Evolutionary conservation across 2,888 invertebrate genomes (phyloP), one percentile per base, ranked within the genome.

Genomic region (Watsonalla binaria): DNA sequence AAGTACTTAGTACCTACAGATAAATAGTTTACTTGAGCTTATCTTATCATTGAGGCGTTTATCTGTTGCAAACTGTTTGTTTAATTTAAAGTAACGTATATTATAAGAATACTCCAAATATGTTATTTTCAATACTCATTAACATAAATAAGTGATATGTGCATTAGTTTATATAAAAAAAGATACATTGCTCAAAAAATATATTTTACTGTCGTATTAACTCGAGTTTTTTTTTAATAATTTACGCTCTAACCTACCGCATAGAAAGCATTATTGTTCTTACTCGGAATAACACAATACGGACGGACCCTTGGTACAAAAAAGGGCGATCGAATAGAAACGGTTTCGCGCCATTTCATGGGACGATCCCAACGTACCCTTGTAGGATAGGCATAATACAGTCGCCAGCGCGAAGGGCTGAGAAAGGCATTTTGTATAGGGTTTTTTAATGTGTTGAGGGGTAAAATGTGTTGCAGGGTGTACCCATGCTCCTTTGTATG

Each of bases 191-290:
- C 24, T 24, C 24, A 24, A 24, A 24, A 24, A 24, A 24, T 24
- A 24, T 24, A 24, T 24, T 24, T 24, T 24, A 24, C 24, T 2
- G 2, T 24, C 24, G 24, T 24, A 24, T n/a, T 24, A 24, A 4
- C 24, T 4, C 24, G 24, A n/a, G n/a, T n/a, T n/a, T n/a, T n/a
- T n/a, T n/a, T n/a, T n/a, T n/a, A n/a, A n/a, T n/a, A n/a, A n/a
- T n/a, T n/a, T n/a, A n/a, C n/a, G n/a, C n/a, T n/a, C 52, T 57
- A 70, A 64, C 58, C 65, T 69, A 70, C 62, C 66, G 58, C 66
- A 68, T 62, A 55, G 55, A 53, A 52, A 52, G 53, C 55, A 47
- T 58, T 61, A 50, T 55, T 63, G 55, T 54, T 50, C 53, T 55
- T 59, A 57, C 49, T 51, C 51, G 24, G 39, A 47, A 57, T 33